Base-by-base conservation (phyloP, 2,888 invertebrate species). In the Hirtodrosophila confusa region DNA sequence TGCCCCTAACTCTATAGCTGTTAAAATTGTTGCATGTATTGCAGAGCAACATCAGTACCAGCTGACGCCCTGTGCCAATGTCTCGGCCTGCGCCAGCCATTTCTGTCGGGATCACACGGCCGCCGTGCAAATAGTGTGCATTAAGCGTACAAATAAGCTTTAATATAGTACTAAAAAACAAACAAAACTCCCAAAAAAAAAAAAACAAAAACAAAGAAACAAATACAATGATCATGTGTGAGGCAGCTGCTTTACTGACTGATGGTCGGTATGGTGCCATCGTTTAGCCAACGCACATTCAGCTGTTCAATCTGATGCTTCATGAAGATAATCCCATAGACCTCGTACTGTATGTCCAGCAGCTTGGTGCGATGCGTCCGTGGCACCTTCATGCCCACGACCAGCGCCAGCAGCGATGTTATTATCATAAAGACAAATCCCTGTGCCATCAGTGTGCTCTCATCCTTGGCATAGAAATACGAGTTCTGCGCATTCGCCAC, bases 251-350 rank as follows among this genome's bases (percentile, higher is more conserved):
- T 23, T 74, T 51, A 74, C 35, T 75, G 70, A 39, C 49, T 75
- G 41, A 90, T 88, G 3, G 90, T 90, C 23, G 90, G 90, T 37
- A 90, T 90, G 29, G 89, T 90, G 54, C 90, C 90, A 65, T 90
- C 90, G 62, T 88, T 89, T 4, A 90, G 76, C 79, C 88, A 90
- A 24, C 78, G 80, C 3, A 90, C 86, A 74, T 90, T 90, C 4
- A 90, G 56, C 63, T 90, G 90, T 40, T 90, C 90, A 54, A 90
- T 90, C 68, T 90, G 90, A 70, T 90, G 90, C 58, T 90, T 88
- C 63, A 86, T 85, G 51, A 90, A 90, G 55, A 90, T 90, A 45
- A 90, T 90, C 47, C 90, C 90, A 37, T 90, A 75, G 7, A 90
- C 67, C 24, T 80, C 86, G 53, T 90, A 89, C 64, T 90, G 90